Base-by-base conservation (phyloP, 2,113 vertebrate genomes). In the Tympanuchus pallidicinctus region DNA sequence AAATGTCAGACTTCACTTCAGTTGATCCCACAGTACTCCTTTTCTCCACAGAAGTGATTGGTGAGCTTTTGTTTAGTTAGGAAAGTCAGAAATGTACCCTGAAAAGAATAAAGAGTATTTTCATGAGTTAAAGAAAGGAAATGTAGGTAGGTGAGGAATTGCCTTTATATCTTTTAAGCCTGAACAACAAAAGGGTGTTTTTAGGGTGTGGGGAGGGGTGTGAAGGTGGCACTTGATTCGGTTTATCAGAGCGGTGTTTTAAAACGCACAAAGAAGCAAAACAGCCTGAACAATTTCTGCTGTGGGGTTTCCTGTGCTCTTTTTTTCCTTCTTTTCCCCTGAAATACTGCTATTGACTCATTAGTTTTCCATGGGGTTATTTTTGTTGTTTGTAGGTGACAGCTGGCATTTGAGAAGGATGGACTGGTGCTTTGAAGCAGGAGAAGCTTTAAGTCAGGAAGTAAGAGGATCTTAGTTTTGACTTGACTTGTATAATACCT, bases 361-460 rank as follows among this genome's bases (percentile, higher is more conserved):
- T 57, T 14, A 15, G 9, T 82, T 82, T 86, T 57, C 11, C 80
- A 2, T 43, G 4, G 71, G 42, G 76, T 3, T 48, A 7, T 42
- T 19, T 78, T 24, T 78, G 66, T 32, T n/a, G 92, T 89, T 95
- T 82, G 86, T 36, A 98, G 98, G 97, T 88, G 95, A 96, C 32
- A 76, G 1, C 6, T 99, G 99, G 99, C 99, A 99, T 93, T 97
- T 99, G 78, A 98, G 98, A 73, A 98, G 97, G 92, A 97, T 98
- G 32, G 98, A 99, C 75, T 99, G 99, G 99, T 99, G 98, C 90
- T 99, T 98, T 77, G 99, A 99, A 92, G 97, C 98, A 28, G 99
- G 99, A 56, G 98, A 99, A 52, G 96, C 98, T 38, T 97, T 99
- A 28, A 95, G 94, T 93, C 98, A 99, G 48, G 98, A 98, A 95